Evolutionary conservation across 2,113 vertebrate species (phyloP).

Genomic region (Arizona elegans): DNA sequence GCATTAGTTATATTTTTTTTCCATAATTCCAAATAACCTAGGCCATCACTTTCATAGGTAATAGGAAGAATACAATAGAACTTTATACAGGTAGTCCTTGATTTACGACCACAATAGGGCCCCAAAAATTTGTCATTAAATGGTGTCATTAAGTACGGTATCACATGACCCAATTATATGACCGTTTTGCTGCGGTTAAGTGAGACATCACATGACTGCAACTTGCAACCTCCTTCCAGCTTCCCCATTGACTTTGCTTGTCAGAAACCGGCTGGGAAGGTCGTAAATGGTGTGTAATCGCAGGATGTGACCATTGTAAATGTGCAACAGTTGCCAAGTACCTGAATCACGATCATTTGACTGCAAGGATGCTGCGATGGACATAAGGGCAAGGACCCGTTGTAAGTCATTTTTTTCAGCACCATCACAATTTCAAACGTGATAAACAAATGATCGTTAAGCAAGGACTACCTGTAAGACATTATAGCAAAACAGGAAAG

Average conservation of each 20-base stretch:
- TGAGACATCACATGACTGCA: not conserved
- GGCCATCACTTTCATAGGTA: not conserved
- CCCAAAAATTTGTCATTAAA: not conserved
- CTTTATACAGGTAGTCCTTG: not conserved
- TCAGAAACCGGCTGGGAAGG: not conserved
- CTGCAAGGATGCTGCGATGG: not conserved
- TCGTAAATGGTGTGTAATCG: not conserved
- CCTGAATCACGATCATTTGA: not conserved
- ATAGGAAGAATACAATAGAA: not conserved
- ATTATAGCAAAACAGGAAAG: not conserved
- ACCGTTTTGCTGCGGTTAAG: not conserved
- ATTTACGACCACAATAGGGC: not conserved
- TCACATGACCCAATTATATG: not conserved
- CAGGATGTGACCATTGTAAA: not conserved
- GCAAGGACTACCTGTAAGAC: not conserved
- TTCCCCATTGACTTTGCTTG: not conserved
- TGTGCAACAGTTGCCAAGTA: not conserved
- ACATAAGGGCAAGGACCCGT: not conserved
- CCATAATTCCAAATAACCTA: not conserved
- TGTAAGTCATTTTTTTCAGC: not conserved
- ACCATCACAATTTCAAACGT: not conserved
- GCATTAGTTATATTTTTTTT: not conserved
- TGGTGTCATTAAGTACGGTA: not conserved
- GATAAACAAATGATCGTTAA: not conserved
- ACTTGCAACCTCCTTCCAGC: not conserved